Percentiles rank a stretch among this genome's conserved stretches.
Evolutionary conservation across 2,888 invertebrate genomes (phyloP).

Genomic region (Drosophila falleni): DNA sequence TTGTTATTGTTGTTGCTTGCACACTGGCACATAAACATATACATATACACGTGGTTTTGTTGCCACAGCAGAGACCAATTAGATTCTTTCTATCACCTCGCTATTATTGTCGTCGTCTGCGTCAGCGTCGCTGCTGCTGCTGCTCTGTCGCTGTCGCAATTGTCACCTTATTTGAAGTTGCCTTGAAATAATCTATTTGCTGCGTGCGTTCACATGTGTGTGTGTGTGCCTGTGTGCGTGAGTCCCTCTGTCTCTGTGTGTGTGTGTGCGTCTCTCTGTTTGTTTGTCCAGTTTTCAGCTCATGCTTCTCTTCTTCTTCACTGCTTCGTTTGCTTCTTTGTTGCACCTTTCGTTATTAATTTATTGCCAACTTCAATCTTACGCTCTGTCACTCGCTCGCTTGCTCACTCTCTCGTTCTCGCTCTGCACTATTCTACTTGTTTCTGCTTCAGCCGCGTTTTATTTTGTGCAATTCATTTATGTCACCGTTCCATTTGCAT

Average conservation of each 20-base stretch:
- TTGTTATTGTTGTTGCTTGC: conserved; percentile 21
- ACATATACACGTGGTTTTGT: conserved; percentile 51
- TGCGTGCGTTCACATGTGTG: conserved; percentile 7
- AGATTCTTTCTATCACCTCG: conserved; percentile 32
- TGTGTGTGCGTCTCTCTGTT: not conserved
- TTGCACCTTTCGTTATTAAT: conserved; percentile 13
- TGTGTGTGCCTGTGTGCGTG: conserved; percentile 10
- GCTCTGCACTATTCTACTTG: conserved; percentile 46
- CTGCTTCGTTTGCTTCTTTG: conserved; percentile 19
- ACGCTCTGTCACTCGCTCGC: not conserved
- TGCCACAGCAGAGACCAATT: conserved; percentile 26
- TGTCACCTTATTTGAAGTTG: conserved; percentile 57
- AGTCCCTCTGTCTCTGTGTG: no score
- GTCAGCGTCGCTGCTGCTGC: conserved; percentile 3
- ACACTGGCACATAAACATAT: conserved; percentile 9
- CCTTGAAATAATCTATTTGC: conserved; percentile 54
- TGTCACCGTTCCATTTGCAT: conserved; percentile 63
- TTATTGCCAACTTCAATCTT: conserved; percentile 6
- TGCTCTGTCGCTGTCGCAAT: conserved; percentile 24
- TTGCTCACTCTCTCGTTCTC: not conserved
- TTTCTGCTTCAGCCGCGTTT: conserved; percentile 47
- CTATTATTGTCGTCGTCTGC: conserved; percentile 30
- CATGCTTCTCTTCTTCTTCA: conserved; percentile 31
- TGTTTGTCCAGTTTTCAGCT: conserved; percentile 50
- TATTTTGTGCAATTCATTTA: conserved; percentile 49